Conservation (phyloP, 2,113 vertebrate genomes). For the Desmodus rotundus region DNA sequence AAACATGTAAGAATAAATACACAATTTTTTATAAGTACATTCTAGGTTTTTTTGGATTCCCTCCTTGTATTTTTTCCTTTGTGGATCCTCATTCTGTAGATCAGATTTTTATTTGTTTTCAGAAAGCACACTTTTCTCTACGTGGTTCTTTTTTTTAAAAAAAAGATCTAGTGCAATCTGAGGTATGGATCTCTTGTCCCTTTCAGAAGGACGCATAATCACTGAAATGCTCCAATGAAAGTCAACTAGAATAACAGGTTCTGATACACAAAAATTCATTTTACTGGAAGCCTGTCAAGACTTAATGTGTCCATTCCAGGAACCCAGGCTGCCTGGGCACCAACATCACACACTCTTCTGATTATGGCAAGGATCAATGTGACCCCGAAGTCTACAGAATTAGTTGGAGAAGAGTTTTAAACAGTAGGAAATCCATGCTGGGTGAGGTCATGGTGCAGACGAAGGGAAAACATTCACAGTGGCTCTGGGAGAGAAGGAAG, state of each 20-base stretch:
- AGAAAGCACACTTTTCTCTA: not conserved
- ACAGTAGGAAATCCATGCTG: not conserved
- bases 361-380: not conserved
- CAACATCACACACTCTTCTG: not conserved
- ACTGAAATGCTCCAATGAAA: not conserved
- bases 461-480: not conserved
- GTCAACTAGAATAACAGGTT: not conserved
- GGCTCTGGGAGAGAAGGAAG: not conserved
- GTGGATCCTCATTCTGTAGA: not conserved
- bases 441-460: not conserved
- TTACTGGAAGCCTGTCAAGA: not conserved
- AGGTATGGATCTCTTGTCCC: not conserved
- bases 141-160: too few species aligned
- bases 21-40: too few species aligned
- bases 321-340: not conserved
- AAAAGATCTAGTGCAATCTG: not conserved
- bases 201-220: not conserved
- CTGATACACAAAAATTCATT: not conserved
- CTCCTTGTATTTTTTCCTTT: not conserved
- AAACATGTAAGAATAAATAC: too few species aligned
- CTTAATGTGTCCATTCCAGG: not conserved
- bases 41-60: too few species aligned
- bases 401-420: not conserved
- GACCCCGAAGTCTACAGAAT: not conserved
- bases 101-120: not conserved